Percentiles rank a stretch among this genome's conserved stretches.
These are phyloP conservation scores for Trimorus sp. DNA, from an alignment of 2,888 invertebrate species.

Conservation along the genomic window DNA sequence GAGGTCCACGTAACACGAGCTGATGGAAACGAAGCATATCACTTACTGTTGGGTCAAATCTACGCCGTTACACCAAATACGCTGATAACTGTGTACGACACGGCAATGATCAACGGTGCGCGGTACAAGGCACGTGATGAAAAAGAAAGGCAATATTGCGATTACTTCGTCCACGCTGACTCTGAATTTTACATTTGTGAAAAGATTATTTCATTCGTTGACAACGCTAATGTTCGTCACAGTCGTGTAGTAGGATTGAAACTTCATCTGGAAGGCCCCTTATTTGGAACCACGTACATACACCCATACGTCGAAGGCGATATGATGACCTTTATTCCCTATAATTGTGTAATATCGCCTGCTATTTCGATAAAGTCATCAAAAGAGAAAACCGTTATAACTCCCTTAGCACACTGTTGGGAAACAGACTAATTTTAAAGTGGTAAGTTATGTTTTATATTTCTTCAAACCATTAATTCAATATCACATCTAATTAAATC, in stretches of 20 bases:
- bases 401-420: neutral
- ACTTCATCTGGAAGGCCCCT: neutral
- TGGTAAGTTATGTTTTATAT: too few species aligned
- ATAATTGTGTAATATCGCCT: neutral
- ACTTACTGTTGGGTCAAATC: too few species aligned
- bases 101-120: too few species aligned
- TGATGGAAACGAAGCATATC: too few species aligned
- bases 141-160: neutral
- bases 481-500: too few species aligned
- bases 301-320: neutral
- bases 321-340: neutral
- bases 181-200: neutral
- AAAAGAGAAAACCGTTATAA: too few species aligned
- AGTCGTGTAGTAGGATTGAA: neutral
- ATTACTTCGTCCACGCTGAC: neutral
- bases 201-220: conserved; percentile 4
- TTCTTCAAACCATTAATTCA: too few species aligned
- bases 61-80: too few species aligned
- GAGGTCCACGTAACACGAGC: too few species aligned
- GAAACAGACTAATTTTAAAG: neutral
- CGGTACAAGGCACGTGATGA: neutral
- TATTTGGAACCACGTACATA: neutral
- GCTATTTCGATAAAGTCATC: neutral
- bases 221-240: neutral
- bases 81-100: too few species aligned